Conservation (phyloP, 2,888 invertebrate species). For the Drosophila heteroneura region DNA sequence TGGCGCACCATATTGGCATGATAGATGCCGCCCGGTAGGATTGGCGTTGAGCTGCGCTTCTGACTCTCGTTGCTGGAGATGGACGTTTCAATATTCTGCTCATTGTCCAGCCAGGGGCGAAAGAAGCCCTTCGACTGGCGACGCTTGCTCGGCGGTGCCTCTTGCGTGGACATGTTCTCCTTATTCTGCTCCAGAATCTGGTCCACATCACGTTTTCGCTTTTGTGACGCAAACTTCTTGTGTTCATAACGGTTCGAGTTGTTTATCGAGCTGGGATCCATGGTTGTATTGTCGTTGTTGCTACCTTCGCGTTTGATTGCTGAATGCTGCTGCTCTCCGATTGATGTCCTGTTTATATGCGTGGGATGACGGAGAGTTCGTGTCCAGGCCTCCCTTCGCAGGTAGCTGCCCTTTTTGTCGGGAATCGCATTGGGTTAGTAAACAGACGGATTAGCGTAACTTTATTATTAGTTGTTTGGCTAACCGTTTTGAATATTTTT, state of each 20-base stretch:
- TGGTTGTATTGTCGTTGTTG: constrained; percentile 42
- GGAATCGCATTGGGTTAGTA: constrained; percentile 14
- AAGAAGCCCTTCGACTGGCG: constrained; percentile 52
- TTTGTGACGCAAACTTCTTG: constrained; percentile 58
- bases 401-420: constrained; percentile 28
- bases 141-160: constrained; percentile 41
- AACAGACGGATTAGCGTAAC: constrained; percentile 64
- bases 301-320: constrained; percentile 45
- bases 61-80: background rate
- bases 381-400: constrained; percentile 2
- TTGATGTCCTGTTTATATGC: constrained; percentile 68
- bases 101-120: constrained; percentile 66
- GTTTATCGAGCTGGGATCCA: constrained; percentile 1
- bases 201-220: constrained; percentile 54
- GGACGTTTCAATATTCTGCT: constrained; percentile 34
- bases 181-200: constrained; percentile 35
- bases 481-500: constrained; percentile 38
- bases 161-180: constrained; percentile 19
- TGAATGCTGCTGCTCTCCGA: constrained; percentile 48
- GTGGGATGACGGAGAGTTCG: background rate
- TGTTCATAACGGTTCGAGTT: constrained; percentile 45
- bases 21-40: constrained; percentile 37
- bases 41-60: constrained; percentile 1
- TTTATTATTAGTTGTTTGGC: constrained; percentile 49
- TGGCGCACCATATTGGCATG: constrained; percentile 74